Conservation (phyloP, 1,140 invertebrate species). For the Archegozetes longisetosus region DNA sequence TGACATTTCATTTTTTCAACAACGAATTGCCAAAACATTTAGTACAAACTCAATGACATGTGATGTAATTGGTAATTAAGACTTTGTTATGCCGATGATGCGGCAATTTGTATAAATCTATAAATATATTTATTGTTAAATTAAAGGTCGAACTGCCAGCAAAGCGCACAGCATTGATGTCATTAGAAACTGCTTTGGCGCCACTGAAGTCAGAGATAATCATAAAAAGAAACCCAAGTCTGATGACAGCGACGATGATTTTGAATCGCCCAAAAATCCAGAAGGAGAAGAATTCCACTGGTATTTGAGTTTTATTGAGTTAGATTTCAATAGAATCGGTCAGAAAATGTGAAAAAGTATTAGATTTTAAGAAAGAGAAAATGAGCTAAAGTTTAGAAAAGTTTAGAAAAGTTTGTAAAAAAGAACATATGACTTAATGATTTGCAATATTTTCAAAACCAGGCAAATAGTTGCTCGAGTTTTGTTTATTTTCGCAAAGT, state of each 20-base stretch:
- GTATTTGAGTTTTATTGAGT: slow-evolving; percentile 16
- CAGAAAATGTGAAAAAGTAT: too few relatives aligned
- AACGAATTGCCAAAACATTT: slow-evolving; percentile 55
- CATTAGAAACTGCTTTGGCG: slow-evolving; percentile 18
- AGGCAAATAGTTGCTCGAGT: slow-evolving; percentile 90
- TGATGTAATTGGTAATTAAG: slow-evolving; percentile 74
- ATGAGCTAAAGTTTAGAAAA: too few relatives aligned
- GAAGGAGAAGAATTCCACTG: slow-evolving; percentile 21
- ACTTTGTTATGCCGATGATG: too few relatives aligned
- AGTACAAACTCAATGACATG: slow-evolving; percentile 41
- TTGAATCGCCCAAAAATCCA: neutral
- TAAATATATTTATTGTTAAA: slow-evolving; percentile 69
- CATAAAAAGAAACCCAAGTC: neutral
- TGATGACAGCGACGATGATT: neutral
- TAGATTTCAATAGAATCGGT: too few relatives aligned
- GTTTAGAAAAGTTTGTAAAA: too few relatives aligned
- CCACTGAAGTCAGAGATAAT: slow-evolving; percentile 15
- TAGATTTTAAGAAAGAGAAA: too few relatives aligned
- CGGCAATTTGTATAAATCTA: too few relatives aligned
- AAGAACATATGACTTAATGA: too few relatives aligned
- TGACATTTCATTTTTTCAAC: slow-evolving; percentile 93
- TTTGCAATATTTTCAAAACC: too few relatives aligned
- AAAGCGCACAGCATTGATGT: slow-evolving; percentile 15
- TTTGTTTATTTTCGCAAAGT: slow-evolving; percentile 89
- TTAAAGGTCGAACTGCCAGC: slow-evolving; percentile 7